Conservation (phyloP, 2,888 invertebrate genomes). For the Protodeltote pygarga region DNA sequence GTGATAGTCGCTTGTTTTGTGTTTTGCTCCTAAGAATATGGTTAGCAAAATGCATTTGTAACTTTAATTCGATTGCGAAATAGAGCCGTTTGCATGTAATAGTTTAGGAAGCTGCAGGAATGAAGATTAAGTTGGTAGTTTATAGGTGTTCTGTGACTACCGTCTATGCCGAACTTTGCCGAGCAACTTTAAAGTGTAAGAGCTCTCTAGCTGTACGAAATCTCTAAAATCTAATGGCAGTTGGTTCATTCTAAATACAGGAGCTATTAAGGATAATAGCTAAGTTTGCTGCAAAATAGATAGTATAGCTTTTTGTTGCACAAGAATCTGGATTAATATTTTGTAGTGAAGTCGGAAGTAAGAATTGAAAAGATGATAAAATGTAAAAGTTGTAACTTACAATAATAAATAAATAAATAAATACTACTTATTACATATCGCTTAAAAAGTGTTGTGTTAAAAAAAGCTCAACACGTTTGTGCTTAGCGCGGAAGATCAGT, state of each 20-base stretch:
- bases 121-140: slow-evolving; percentile 23
- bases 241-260: slow-evolving; percentile 10
- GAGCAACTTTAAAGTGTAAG: slow-evolving; percentile 20
- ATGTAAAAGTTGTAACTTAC: background rate
- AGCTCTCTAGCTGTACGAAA: slow-evolving; percentile 11
- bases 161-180: slow-evolving; percentile 11
- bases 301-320: background rate
- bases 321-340: too few relatives aligned
- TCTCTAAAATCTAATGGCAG: slow-evolving; percentile 14
- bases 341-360: too few relatives aligned
- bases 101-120: slow-evolving; percentile 9
- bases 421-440: too few relatives aligned
- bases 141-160: slow-evolving; percentile 16
- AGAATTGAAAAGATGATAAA: too few relatives aligned
- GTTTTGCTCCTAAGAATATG: background rate
- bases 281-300: background rate
- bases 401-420: too few relatives aligned
- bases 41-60: background rate
- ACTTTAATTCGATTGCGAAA: slow-evolving; percentile 3
- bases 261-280: slow-evolving; percentile 5
- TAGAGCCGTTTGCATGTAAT: slow-evolving; percentile 3
- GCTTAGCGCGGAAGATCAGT: too few relatives aligned
- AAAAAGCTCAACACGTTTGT: too few relatives aligned
- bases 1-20: too few relatives aligned
- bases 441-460: too few relatives aligned